Evolutionary conservation across 2,113 vertebrate genomes (phyloP).

Genomic region (Ranitomeya variabilis): DNA sequence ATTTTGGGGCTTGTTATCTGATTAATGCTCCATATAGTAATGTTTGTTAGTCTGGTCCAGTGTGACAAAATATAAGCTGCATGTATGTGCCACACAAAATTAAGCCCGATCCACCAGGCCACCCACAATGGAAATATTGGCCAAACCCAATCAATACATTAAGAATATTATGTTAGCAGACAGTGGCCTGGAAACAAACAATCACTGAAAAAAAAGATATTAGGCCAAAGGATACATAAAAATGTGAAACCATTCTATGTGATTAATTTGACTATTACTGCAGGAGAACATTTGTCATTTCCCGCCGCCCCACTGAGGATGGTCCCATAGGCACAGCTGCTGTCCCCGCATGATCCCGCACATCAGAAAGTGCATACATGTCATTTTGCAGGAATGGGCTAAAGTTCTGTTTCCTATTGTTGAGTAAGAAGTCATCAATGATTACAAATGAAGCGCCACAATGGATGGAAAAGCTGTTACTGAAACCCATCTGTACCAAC

Average conservation of each 20-base stretch:
- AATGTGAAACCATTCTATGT: no score
- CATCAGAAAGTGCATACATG: background rate
- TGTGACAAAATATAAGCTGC: background rate
- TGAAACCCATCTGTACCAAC: background rate
- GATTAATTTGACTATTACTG: no score
- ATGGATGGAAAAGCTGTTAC: background rate
- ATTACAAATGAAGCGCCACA: slow-evolving; percentile 9
- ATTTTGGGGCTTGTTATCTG: background rate
- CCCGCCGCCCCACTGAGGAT: no score
- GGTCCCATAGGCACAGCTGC: background rate
- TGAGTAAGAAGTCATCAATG: background rate
- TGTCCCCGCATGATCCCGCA: background rate
- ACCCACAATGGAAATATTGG: no score
- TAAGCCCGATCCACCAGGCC: background rate
- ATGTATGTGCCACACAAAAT: background rate
- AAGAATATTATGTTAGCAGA: no score
- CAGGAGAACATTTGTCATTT: no score
- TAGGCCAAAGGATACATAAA: no score
- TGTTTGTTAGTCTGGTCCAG: background rate
- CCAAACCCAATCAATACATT: no score
- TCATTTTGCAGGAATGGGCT: background rate
- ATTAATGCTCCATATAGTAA: no score
- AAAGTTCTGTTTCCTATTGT: background rate
- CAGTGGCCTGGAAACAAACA: no score
- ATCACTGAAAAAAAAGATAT: no score